Evolutionary conservation across 2,113 vertebrate genomes (phyloP).

Genomic region (Choloepus hoffmanni): DNA sequence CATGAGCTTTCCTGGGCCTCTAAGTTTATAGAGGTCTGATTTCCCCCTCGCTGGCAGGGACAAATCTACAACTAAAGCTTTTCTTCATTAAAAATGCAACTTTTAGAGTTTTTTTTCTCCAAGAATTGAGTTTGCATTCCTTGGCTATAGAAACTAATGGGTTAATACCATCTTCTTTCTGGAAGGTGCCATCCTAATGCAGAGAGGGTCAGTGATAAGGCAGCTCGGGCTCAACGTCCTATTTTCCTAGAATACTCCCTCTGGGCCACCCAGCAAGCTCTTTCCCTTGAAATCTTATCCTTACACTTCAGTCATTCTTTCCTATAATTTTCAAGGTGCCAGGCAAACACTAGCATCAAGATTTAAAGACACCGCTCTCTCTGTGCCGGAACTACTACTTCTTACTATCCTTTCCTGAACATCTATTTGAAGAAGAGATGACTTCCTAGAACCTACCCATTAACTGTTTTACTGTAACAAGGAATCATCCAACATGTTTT

Average conservation of each 20-base stretch:
- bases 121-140: not conserved
- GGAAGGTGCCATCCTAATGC: not conserved
- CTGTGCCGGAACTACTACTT: rapidly evolving
- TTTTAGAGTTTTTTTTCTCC: not conserved
- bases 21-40: not conserved
- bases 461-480: conserved; percentile 15
- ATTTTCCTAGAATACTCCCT: not conserved
- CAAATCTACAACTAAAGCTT: not conserved
- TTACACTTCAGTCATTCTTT: not conserved
- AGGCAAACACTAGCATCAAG: not conserved
- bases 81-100: not conserved
- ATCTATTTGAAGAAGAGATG: not conserved
- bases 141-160: not conserved
- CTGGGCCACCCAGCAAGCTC: not conserved
- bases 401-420: not conserved
- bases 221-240: rapidly evolving
- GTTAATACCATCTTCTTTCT: not conserved
- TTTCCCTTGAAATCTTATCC: not conserved
- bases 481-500: conserved; percentile 37
- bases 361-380: not conserved
- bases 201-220: not conserved
- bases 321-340: not conserved
- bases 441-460: not conserved
- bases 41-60: not conserved
- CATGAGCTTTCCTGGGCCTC: not conserved